Conservation (phyloP, 2,888 invertebrate genomes). For the Drosophila dives region DNA sequence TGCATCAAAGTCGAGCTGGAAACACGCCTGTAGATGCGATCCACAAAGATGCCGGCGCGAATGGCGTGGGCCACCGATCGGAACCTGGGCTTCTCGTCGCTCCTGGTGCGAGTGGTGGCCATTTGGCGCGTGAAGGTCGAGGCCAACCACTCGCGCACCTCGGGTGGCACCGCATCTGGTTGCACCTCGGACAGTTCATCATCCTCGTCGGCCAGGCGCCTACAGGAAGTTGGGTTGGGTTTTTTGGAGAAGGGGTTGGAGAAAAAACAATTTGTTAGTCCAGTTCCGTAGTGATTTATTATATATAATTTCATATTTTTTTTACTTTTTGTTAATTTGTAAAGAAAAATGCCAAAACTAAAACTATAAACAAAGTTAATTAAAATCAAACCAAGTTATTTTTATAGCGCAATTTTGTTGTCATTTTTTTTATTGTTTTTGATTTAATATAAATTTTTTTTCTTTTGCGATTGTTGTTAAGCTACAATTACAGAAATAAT, state of each 20-base stretch:
- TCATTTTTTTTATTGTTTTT: conserved; percentile 7
- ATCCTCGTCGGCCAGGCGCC: conserved; percentile 94
- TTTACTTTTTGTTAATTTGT: conserved; percentile 45
- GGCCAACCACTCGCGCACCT: conserved; percentile 98
- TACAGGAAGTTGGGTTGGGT: conserved; percentile 79
- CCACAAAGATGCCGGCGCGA: conserved; percentile 97
- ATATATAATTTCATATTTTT: neutral
- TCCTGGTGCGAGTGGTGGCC: conserved; percentile 90
- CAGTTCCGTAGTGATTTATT: conserved; percentile 9
- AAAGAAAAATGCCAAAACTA: conserved; percentile 43
- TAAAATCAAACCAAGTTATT: conserved; percentile 19
- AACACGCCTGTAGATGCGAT: conserved; percentile 94
- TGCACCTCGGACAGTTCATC: conserved; percentile 98
- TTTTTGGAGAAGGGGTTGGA: conserved; percentile 15
- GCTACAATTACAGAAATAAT: conserved; percentile 17
- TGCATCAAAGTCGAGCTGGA: conserved; percentile 92
- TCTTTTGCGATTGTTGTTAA: conserved; percentile 17
- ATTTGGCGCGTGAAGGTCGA: conserved; percentile 97
- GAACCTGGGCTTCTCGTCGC: conserved; percentile 94
- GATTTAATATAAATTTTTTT: conserved; percentile 13
- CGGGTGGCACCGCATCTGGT: conserved; percentile 97
- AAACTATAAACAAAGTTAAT: conserved; percentile 15
- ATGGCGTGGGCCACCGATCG: conserved; percentile 98
- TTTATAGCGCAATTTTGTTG: conserved; percentile 39
- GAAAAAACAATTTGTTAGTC: conserved; percentile 53